Base-by-base conservation (phyloP, 1,140 invertebrate species). In the Zaprionus inermis region DNA sequence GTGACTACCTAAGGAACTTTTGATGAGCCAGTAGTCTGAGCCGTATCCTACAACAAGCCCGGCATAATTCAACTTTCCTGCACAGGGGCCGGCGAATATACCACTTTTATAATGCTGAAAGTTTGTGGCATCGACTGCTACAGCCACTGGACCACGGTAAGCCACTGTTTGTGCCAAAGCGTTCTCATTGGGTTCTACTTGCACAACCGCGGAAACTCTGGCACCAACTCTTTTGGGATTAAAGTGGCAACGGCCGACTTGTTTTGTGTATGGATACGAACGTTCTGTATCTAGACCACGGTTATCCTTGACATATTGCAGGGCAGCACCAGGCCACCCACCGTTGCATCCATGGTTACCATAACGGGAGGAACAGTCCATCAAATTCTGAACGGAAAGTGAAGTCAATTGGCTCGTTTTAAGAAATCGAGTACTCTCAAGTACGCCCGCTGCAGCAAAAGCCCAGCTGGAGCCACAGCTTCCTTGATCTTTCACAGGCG, bases 401-500 rank as follows among this genome's bases (percentile, higher is more conserved):
- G 96, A 96, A 1, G 97, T 93, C 3, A 98, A 92, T 64, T 93
- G 93, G 57, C 94, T 94, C 18, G 93, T 94, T 63, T 94, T 93
- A 20, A 94, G 93, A 72, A 94, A 94, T 67, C 94, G 92, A 78
- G 96, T 96, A 30, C 96, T 96, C 92, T 97, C 96, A 41, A 97
- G 91, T 1, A 96, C 93, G 18, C 95, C 98, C 78, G 97, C 98
- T 3, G 96, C 92, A 75, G 96, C 96, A 93, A 99, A 98, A 68
- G 97, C 95, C 97, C 97, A 99, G 93, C 97, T 98, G 3, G 97
- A 97, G 51, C 98, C 97, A 93, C 98, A 98, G 79, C 6, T 14
- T 14, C 58, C 96, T 94, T 99, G 98, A 93, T 98, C 95, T 93
- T 99, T 99, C 24, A 99, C 94, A 1, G 94, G 93, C 18, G 98